Base-by-base conservation (phyloP, 2,113 vertebrate species). In the Phoenicopterus ruber region DNA sequence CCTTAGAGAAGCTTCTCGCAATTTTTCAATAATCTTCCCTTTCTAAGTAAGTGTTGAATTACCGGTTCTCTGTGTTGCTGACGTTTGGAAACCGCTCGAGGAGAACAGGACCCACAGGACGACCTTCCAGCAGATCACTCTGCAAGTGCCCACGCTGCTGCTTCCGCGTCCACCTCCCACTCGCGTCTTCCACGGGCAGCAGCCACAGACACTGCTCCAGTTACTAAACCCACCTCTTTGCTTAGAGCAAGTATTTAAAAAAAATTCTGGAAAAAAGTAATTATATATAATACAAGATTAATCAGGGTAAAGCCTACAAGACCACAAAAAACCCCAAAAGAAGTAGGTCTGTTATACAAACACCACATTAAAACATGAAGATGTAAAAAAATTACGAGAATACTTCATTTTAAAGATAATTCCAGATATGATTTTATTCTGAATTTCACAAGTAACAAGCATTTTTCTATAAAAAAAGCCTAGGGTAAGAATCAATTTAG, bases 371-470 rank as follows among this genome's bases (percentile, higher is more conserved):
- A 52, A 82, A 16, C 15, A 52, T 8, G 9, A 70, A 67, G 34
- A 38, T 32, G 16, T 28, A 54, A 92, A 50, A 34, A 17, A 70
- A 29, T 2, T 2, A 50, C 0, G 7, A 80, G 10, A 57, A 17
- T 5, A 29, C 29, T 58, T 58, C 0, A 57, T 63, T 74, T 94
- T 47, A 65, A 85, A 85, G 47, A 10, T 66, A 85, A 72, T 77
- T 72, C 25, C 79, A 62, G 72, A 36, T 26, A 46, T 3, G 22
- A 71, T 90, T 97, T 97, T 96, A 96, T 96, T 96, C 77, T 24
- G 46, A 86, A 82, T 81, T 71, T 95, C 76, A 95, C 77, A 96
- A 84, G 93, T 49, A 90, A 67, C 17, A 91, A 84, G 55, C 22
- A 61, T 83, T 78, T 94, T 18, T 55, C 85, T 82, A 79, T 83